Percentiles rank a stretch among this genome's conserved stretches.
Conservation (phyloP, 2,888 invertebrate genomes). For the Cheilosia impressa region DNA sequence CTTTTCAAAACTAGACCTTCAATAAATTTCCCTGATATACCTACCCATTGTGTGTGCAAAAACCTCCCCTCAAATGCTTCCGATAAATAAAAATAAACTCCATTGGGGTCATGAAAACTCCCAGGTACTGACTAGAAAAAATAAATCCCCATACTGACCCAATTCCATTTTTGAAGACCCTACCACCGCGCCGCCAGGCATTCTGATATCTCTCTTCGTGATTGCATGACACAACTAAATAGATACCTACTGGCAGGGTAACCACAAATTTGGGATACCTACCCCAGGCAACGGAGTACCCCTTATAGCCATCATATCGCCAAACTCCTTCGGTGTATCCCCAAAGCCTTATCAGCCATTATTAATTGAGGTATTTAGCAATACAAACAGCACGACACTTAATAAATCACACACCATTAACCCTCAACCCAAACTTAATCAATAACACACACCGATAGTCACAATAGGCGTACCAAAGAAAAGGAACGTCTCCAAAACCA, state of each 20-base stretch:
- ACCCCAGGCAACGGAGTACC: neutral
- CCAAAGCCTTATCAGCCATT: constrained; percentile 60
- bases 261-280: constrained; percentile 5
- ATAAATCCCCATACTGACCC: constrained; percentile 13
- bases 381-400: constrained; percentile 73
- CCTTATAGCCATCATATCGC: constrained; percentile 16
- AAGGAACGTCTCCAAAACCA: constrained; percentile 50
- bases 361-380: constrained; percentile 75
- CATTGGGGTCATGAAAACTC: constrained; percentile 18
- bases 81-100: neutral
- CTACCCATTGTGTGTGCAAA: constrained; percentile 19
- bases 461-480: constrained; percentile 25
- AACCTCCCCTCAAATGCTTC: constrained; percentile 6
- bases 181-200: neutral
- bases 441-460: constrained; percentile 67
- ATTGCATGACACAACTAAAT: neutral
- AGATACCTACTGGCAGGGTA: neutral
- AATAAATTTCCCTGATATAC: constrained; percentile 2
- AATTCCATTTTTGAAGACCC: constrained; percentile 7
- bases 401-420: constrained; percentile 74
- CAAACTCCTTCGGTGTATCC: constrained; percentile 40
- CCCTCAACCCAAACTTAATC: constrained; percentile 72
- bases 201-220: neutral
- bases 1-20: constrained; percentile 8
- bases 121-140: constrained; percentile 18